Base-by-base conservation (phyloP, 2,888 invertebrate genomes). In the Anagyrus pseudococci region DNA sequence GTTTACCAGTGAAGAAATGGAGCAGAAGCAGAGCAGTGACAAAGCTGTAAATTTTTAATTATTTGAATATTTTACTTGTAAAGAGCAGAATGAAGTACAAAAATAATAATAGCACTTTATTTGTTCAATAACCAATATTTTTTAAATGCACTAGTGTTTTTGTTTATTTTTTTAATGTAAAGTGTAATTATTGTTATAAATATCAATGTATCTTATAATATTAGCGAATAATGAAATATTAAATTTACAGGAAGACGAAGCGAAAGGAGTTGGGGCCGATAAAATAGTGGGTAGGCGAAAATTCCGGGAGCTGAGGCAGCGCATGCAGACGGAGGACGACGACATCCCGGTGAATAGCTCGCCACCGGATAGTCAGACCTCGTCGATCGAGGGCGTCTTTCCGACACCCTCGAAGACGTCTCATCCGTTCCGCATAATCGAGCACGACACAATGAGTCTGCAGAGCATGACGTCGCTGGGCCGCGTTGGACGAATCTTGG, bases 401-500 rank as follows among this genome's bases (percentile, higher is more conserved):
- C 86, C 89, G 8, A 83, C 84, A 37, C 84, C 87, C 66, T 85
- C 85, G 54, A 86, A 87, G 73, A 85, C 87, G 49, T 83, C 84
- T 62, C 93, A 92, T 81, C 93, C 93, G 20, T 93, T 93, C 77
- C 86, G 90, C 77, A 91, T 94, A 68, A 93, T 94, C 73, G 93
- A 95, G 71, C 92, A 92, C 74, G 94, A 94, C 81, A 89, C 93
- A 17, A 86, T 93, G 80, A 94, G 93, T 77, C 83, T 94, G 72
- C 93, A 94, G 80, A 94, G 94, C 77, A 90, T 94, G 86, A 92
- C 93, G 71, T 94, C 94, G 52, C 83, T 94, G 62, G 94, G 94
- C 23, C 85, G 94, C 72, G 89, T 93, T 67, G 93, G 93, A 26
- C 84, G 91, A 70, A 89, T 93, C 76, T 84, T 93, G 68, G 89